phyloP scores from a whole-genome alignment of 2,888 invertebrate species.

The Calliscelio sp. region DNA sequence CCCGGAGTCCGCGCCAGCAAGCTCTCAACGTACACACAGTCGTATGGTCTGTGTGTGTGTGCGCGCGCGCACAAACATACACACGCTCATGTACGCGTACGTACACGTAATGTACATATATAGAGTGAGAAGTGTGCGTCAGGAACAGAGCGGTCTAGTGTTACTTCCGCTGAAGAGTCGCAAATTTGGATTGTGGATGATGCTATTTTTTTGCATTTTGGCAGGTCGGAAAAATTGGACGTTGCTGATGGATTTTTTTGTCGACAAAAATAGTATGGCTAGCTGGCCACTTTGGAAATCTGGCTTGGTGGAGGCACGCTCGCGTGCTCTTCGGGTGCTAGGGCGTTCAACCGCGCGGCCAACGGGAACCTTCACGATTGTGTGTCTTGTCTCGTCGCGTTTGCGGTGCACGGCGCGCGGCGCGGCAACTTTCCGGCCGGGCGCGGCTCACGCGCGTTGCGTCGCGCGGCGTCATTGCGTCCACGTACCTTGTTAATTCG shows the following conservation, averaged over 20 bases:
- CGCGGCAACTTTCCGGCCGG: neutral
- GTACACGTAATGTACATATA: slow-evolving; percentile 7
- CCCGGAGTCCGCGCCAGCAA: too few species aligned
- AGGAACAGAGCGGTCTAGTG: slow-evolving; percentile 11
- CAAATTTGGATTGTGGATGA: too few species aligned
- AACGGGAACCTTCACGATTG: too few species aligned
- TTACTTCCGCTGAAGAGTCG: neutral
- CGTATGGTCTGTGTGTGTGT: neutral
- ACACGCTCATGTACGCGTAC: neutral
- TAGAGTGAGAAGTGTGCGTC: slow-evolving; percentile 4
- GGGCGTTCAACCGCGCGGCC: too few species aligned
- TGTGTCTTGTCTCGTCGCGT: neutral
- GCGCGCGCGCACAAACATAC: neutral
- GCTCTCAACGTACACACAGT: too few species aligned
- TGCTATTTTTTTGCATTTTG: too few species aligned
- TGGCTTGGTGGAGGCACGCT: too few species aligned
- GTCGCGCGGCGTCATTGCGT: slow-evolving; percentile 42
- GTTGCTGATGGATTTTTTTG: neutral
- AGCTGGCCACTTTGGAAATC: too few species aligned
- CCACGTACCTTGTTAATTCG: slow-evolving; percentile 97
- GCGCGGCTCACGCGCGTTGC: neutral
- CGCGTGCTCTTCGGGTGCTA: neutral
- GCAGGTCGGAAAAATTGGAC: too few species aligned
- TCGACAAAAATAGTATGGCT: too few species aligned
- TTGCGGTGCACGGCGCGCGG: slow-evolving; percentile 65